Percentiles rank a stretch among this genome's conserved stretches.
These are phyloP conservation scores for Iselma pallidipennis DNA, from an alignment of 2,888 invertebrate genomes.

Conservation along the genomic window DNA sequence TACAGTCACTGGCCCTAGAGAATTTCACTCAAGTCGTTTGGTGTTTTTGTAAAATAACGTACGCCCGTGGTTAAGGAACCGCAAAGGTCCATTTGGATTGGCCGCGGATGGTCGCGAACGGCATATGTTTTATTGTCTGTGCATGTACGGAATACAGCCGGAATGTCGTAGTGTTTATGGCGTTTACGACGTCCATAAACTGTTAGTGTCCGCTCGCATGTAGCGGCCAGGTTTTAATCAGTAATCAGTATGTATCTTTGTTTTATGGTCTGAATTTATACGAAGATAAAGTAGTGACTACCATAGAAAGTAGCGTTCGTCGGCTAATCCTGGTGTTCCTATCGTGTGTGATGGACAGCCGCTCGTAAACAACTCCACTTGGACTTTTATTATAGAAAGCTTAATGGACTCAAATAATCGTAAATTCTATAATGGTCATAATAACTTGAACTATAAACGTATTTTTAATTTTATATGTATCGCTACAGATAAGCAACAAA, in stretches of 20 bases:
- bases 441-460: slow-evolving; percentile 37
- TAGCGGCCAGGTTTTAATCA: slow-evolving; percentile 51
- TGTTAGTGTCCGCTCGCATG: slow-evolving; percentile 49
- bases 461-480: slow-evolving; percentile 29
- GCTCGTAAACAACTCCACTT: slow-evolving; percentile 44
- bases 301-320: slow-evolving; percentile 43
- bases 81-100: slow-evolving; percentile 15
- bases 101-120: slow-evolving; percentile 16
- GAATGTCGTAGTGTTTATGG: slow-evolving; percentile 53
- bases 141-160: slow-evolving; percentile 33
- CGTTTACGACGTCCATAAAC: slow-evolving; percentile 53
- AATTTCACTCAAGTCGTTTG: slow-evolving; percentile 1
- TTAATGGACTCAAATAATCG: slow-evolving; percentile 48
- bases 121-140: slow-evolving; percentile 29
- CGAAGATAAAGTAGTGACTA: slow-evolving; percentile 46
- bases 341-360: slow-evolving; percentile 37
- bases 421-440: slow-evolving; percentile 43
- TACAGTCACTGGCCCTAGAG: slow-evolving; percentile 4
- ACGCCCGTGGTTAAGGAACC: slow-evolving; percentile 15
- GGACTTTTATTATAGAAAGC: slow-evolving; percentile 49
- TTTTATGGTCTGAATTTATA: slow-evolving; percentile 50
- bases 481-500: slow-evolving; percentile 11
- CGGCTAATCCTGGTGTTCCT: slow-evolving; percentile 21
- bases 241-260: slow-evolving; percentile 56
- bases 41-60: slow-evolving; percentile 11